phyloP scores from a whole-genome alignment of 2,113 vertebrate species.

The Nesospiza acunhae region DNA sequence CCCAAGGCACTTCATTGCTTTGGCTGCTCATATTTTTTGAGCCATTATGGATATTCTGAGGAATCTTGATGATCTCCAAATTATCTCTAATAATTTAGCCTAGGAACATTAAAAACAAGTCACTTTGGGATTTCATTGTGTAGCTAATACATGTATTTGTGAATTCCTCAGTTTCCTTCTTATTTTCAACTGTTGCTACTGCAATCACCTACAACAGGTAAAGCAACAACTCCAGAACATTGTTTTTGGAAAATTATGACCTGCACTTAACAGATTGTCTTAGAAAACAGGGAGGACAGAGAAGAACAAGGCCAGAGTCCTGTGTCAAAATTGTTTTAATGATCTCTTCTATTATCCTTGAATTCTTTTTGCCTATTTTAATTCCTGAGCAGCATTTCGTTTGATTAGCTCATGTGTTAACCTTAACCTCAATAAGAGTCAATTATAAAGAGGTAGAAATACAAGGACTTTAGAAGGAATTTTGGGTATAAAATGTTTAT shows the following conservation, averaged over 20 bases:
- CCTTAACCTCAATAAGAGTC: neutral
- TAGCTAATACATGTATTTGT: neutral
- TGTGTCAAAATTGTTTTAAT: neutral
- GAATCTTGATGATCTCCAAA: slow-evolving; percentile 22
- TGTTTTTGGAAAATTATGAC: neutral
- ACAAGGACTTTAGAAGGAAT: neutral
- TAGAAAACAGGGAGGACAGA: neutral
- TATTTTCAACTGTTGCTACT: neutral
- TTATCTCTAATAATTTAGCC: neutral
- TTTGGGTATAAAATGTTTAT: neutral
- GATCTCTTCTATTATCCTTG: neutral
- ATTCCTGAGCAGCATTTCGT: neutral
- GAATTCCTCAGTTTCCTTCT: neutral
- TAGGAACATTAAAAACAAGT: neutral
- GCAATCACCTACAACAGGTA: neutral
- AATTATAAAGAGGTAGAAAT: neutral
- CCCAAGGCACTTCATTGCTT: neutral
- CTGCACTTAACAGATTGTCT: neutral
- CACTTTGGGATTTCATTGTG: neutral
- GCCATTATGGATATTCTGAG: neutral
- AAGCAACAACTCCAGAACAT: neutral
- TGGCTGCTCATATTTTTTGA: slow-evolving; percentile 14
- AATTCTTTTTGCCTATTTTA: neutral
- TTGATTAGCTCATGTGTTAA: neutral
- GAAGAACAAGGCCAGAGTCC: neutral